Conservation (phyloP, 2,888 invertebrate genomes). For the Carabus problematicus region DNA sequence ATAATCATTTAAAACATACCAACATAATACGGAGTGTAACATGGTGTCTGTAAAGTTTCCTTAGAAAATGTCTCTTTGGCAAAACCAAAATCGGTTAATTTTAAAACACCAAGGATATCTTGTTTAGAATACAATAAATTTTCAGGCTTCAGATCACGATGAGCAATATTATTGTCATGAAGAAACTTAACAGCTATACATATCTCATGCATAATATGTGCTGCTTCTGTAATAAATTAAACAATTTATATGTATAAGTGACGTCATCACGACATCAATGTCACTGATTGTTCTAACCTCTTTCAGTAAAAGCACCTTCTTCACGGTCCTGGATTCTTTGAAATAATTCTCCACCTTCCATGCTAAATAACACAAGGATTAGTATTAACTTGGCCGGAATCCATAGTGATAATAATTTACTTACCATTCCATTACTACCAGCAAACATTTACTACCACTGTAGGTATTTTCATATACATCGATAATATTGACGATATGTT, state of each 20-base stretch:
- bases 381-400: neutral
- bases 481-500: conserved; percentile 88
- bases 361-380: conserved; percentile 62
- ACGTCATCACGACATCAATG: conserved; percentile 11
- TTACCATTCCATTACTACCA: conserved; percentile 99
- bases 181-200: conserved; percentile 93
- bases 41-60: conserved; percentile 94
- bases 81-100: conserved; percentile 99
- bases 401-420: conserved; percentile 46
- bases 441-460: conserved; percentile 86
- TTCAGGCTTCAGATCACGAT: conserved; percentile 97
- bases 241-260: conserved; percentile 4
- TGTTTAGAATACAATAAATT: conserved; percentile 89
- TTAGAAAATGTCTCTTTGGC: conserved; percentile 90
- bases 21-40: conserved; percentile 99
- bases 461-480: conserved; percentile 99
- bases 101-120: conserved; percentile 81
- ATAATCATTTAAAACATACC: conserved; percentile 67
- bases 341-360: conserved; percentile 98
- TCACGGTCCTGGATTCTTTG: conserved; percentile 94
- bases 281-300: conserved; percentile 66
- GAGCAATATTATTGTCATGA: conserved; percentile 94
- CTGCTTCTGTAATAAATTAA: conserved; percentile 72
- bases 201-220: conserved; percentile 95
- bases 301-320: conserved; percentile 95